Percentiles rank a stretch among this genome's conserved stretches.
Evolutionary conservation across 2,113 vertebrate genomes (phyloP).

Genomic region (Phaetusa simplex): DNA sequence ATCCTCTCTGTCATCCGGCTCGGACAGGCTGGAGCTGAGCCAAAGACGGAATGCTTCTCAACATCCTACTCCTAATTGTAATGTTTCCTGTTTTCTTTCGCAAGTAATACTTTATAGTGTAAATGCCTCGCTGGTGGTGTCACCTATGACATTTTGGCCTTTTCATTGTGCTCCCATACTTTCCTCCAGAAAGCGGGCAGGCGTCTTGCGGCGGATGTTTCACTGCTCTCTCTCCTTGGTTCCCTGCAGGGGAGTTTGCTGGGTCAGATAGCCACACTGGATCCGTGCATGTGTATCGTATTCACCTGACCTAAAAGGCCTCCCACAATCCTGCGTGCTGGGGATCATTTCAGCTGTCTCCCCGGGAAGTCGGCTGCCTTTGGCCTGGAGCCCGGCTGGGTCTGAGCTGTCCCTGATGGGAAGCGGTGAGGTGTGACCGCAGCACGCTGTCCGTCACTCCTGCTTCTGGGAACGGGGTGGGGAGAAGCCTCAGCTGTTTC

Average conservation of each 20-base stretch:
- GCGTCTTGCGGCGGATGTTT: neutral
- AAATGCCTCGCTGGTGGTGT: neutral
- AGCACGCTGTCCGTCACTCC: neutral
- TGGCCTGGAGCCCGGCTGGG: conserved; percentile 2
- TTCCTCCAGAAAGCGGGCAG: neutral
- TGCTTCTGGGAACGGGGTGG: neutral
- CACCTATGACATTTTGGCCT: conserved; percentile 8
- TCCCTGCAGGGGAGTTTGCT: neutral
- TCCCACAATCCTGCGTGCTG: neutral
- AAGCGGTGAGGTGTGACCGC: neutral
- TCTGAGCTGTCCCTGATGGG: neutral
- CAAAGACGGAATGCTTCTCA: neutral
- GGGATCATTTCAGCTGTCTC: conserved; percentile 15
- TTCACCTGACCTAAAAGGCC: conserved; percentile 37
- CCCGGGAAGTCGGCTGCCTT: neutral
- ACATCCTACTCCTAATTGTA: neutral
- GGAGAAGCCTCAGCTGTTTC: neutral
- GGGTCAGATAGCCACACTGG: conserved; percentile 31
- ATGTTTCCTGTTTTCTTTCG: conserved; percentile 31
- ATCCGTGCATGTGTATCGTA: neutral
- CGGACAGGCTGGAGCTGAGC: neutral
- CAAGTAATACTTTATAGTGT: neutral
- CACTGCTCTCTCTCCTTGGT: neutral
- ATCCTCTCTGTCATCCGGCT: neutral
- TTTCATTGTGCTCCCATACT: neutral